Evolutionary conservation across 2,888 invertebrate genomes (phyloP), one percentile per base, ranked within the genome.

Genomic region (Morpho helenor): DNA sequence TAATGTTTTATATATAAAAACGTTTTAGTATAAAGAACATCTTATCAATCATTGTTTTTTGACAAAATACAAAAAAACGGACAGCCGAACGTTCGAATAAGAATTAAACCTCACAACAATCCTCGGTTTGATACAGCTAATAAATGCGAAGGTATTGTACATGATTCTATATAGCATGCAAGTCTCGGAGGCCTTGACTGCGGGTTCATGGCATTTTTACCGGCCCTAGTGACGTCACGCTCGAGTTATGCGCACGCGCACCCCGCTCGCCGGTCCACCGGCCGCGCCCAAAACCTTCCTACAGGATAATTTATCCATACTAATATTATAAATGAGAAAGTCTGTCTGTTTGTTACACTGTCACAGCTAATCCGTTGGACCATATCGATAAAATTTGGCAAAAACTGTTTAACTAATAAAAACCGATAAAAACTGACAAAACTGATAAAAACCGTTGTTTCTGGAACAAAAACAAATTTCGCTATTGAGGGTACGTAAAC

Each of bases 201-300:
- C 72, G 82, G 79, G 88, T 87, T 87, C 86, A 87, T 73, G 81
- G 81, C 73, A 78, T 84, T 87, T 84, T 84, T 85, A 67, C 81
- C 79, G 76, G 77, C 75, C 78, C 74, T 76, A 71, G 76, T 89
- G 89, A 89, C 89, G 88, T 86, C 88, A 88, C 73, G 72, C 68
- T 70, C 67, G 68, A 86, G 87, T 73, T 86, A 89, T 89, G 89
- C 82, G 86, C 82, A 79, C 80, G 84, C 81, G 78, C 77, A 59
- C 68, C 62, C 61, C 64, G 64, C 66, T 48, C 60, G 55, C 62
- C 42, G 23, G 39, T 39, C 47, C 63, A 56, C 49, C 64, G 51
- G 60, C 70, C 77, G 73, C 78, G 69, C 79, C 78, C 79, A 76
- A 83, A 79, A 76, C 79, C 75, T 72, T 73, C 81, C 73, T 78